These are phyloP conservation scores for Drosophila lacicola DNA, from an alignment of 2,888 invertebrate species.

Conservation along the genomic window DNA sequence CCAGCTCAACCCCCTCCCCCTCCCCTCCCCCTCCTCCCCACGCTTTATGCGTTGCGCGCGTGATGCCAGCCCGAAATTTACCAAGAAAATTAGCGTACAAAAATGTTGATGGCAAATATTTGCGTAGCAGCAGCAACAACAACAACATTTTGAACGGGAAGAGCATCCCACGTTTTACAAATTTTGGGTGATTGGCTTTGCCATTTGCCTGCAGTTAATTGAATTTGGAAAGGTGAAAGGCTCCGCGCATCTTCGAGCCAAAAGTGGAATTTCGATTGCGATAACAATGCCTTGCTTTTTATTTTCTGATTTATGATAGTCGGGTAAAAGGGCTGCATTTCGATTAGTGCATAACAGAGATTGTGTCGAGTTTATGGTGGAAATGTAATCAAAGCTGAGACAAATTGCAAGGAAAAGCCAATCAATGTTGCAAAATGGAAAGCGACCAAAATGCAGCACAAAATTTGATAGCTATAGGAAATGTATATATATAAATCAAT, in stretches of 20 bases:
- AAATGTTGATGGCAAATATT: slow-evolving; percentile 80
- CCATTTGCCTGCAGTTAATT: slow-evolving; percentile 78
- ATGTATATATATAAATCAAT: background rate
- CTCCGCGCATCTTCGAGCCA: slow-evolving; percentile 29
- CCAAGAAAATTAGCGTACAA: slow-evolving; percentile 78
- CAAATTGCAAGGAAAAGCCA: slow-evolving; percentile 41
- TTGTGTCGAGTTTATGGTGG: slow-evolving; percentile 16
- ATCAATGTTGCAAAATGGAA: slow-evolving; percentile 10
- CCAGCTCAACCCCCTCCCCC: background rate
- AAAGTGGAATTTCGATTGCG: slow-evolving; percentile 48
- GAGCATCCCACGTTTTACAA: slow-evolving; percentile 74
- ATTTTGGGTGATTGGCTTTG: slow-evolving; percentile 71
- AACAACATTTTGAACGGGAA: slow-evolving; percentile 22
- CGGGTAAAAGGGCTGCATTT: slow-evolving; percentile 58
- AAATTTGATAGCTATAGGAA: background rate
- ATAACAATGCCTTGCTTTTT: slow-evolving; percentile 75
- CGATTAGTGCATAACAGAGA: slow-evolving; percentile 55
- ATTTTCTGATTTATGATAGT: slow-evolving; percentile 69
- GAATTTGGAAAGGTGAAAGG: slow-evolving; percentile 80
- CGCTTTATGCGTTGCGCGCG: slow-evolving; percentile 74
- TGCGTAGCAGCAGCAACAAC: slow-evolving; percentile 48
- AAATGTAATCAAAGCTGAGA: slow-evolving; percentile 26
- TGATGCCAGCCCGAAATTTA: slow-evolving; percentile 75
- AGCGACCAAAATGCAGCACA: background rate
- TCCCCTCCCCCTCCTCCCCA: background rate